Base-by-base conservation (phyloP, 2,797 vertebrate genomes). In the Lutjanus argentimaculatus region DNA sequence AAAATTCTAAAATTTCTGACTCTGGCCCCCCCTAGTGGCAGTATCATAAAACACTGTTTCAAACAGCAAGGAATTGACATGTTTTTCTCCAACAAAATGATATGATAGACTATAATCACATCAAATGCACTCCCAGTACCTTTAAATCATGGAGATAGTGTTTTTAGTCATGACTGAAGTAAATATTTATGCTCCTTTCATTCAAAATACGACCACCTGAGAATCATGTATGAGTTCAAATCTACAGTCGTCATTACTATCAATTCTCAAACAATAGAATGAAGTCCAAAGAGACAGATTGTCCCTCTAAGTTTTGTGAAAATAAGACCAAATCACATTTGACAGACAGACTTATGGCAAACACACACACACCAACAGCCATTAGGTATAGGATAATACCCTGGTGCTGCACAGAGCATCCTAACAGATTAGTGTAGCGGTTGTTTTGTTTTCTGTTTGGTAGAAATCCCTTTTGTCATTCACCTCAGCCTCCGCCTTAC, bases 401-500 rank as follows among this genome's bases (percentile, higher is more conserved):
- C 46, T 52, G 49, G 57, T 56, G 70, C 17, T 53, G 65, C 77
- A 76, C 65, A 56, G 17, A 83, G 30, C 65, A 75, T 42, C 66
- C 48, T 53, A 53, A 80, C 72, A 75, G 62, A 85, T 85, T 67
- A 77, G 64, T 63, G 58, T 57, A 53, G 42, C 17, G 13, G 42
- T 82, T 87, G 80, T 89, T 87, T 88, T 75, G 75, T 86, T 80
- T 82, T 69, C 81, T 66, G 65, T 72, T 80, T 68, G 78, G 58
- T 56, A 40, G 22, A 77, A 86, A 86, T 83, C 84, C 75, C 46
- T 75, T 86, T 89, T 88, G 84, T 85, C 73, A 85, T 88, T 90
- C 86, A 74, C 77, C 78, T 87, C 89, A 85, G 80, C 76, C 67
- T 80, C 68, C 14, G 30, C 81, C 52, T 69, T 63, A 45, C 67